phyloP scores from a whole-genome alignment of 2,888 invertebrate genomes.

The Orgyia antiqua region DNA sequence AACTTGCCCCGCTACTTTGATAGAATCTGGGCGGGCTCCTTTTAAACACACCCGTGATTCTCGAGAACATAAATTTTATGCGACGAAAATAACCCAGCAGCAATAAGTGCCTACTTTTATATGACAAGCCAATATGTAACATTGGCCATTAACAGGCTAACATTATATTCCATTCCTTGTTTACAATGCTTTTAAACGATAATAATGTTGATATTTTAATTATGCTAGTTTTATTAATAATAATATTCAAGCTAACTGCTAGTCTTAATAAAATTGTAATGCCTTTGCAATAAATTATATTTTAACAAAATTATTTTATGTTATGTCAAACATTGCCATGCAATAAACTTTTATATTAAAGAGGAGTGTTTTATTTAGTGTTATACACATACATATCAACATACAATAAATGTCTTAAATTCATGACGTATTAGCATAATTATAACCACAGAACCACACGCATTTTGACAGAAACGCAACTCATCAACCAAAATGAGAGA shows the following conservation, averaged over 20 bases:
- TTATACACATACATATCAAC: no score
- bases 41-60: conserved; percentile 92
- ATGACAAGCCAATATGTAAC: background rate
- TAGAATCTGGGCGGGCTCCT: conserved; percentile 85
- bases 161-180: conserved; percentile 38
- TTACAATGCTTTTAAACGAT: conserved; percentile 33
- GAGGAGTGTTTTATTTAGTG: conserved; percentile 26
- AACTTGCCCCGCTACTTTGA: conserved; percentile 88
- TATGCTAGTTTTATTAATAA: conserved; percentile 1
- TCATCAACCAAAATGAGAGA: no score
- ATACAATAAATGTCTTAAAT: no score
- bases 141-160: conserved; percentile 18
- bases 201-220: conserved; percentile 24
- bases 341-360: conserved; percentile 50
- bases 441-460: no score
- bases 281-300: conserved; percentile 38
- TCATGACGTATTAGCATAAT: no score
- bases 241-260: conserved; percentile 54
- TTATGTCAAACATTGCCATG: conserved; percentile 67
- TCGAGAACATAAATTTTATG: conserved; percentile 90
- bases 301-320: conserved; percentile 30
- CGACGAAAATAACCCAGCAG: conserved; percentile 78
- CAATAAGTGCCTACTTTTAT: conserved; percentile 20
- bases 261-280: conserved; percentile 53
- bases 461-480: no score